Evolutionary conservation across 2,113 vertebrate genomes (phyloP).

Genomic region (Bufo bufo): DNA sequence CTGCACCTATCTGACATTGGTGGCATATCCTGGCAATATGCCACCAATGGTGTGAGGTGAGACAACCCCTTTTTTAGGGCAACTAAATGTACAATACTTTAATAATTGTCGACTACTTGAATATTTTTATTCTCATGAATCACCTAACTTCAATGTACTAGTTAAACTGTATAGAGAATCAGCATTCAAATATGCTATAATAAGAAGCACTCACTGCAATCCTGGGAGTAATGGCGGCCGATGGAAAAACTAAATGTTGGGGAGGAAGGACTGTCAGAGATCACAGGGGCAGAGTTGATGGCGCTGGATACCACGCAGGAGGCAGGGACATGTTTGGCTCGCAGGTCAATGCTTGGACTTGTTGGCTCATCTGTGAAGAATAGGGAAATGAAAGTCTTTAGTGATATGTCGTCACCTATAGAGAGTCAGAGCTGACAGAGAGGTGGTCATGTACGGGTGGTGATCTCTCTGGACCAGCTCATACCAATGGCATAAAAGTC

Average conservation of each 20-base stretch:
- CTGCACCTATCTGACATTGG: too few relatives aligned
- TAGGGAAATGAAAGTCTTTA: constrained; percentile 8
- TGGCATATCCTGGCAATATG: too few relatives aligned
- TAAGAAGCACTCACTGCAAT: constrained; percentile 87
- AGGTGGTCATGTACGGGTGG: too few relatives aligned
- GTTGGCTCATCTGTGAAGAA: constrained; percentile 88
- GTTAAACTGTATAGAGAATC: neutral
- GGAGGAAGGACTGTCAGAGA: constrained; percentile 84
- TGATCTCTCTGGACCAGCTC: too few relatives aligned
- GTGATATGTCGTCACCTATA: too few relatives aligned
- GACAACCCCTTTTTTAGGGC: too few relatives aligned
- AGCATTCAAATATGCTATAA: neutral
- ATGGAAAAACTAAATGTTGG: constrained; percentile 89
- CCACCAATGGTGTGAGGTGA: too few relatives aligned
- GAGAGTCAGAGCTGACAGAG: too few relatives aligned
- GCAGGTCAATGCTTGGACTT: constrained; percentile 93
- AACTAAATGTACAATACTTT: neutral
- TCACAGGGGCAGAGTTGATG: constrained; percentile 86
- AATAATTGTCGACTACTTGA: neutral
- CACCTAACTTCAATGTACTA: neutral
- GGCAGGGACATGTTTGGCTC: constrained; percentile 92
- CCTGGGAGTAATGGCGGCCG: constrained; percentile 91
- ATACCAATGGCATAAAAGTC: too few relatives aligned
- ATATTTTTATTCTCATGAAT: neutral
- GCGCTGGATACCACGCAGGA: constrained; percentile 96